Conservation (phyloP, 2,797 vertebrate genomes). For the Gobionotothen gibberifrons region DNA sequence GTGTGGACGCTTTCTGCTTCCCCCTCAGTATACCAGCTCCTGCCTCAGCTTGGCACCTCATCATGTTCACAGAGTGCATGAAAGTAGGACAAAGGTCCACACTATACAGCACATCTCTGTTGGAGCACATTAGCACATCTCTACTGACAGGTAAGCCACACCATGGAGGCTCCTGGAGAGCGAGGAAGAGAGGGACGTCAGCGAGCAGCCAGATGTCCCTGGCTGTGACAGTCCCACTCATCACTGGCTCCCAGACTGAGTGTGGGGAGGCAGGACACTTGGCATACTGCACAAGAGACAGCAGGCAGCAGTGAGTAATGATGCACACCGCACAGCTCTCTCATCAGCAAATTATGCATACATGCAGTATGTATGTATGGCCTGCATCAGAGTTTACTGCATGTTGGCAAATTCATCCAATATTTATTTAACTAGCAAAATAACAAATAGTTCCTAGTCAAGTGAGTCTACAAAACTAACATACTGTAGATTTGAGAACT, state of each 20-base stretch:
- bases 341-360: slow-evolving; percentile 81
- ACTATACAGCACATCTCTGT: slow-evolving; percentile 73
- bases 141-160: slow-evolving; percentile 79
- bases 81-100: slow-evolving; percentile 79
- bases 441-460: slow-evolving; percentile 24
- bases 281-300: slow-evolving; percentile 81
- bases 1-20: slow-evolving; percentile 25
- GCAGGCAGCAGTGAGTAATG: slow-evolving; percentile 85
- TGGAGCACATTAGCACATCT: slow-evolving; percentile 81
- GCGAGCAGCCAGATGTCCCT: slow-evolving; percentile 82
- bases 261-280: slow-evolving; percentile 83
- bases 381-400: slow-evolving; percentile 58
- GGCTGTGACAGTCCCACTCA: slow-evolving; percentile 85
- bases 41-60: slow-evolving; percentile 60
- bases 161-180: slow-evolving; percentile 73
- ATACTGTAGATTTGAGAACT: slow-evolving; percentile 32
- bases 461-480: slow-evolving; percentile 25
- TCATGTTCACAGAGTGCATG: slow-evolving; percentile 66
- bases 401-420: slow-evolving; percentile 45
- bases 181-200: slow-evolving; percentile 76
- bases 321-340: slow-evolving; percentile 79
- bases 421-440: slow-evolving; percentile 43
- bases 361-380: slow-evolving; percentile 73
- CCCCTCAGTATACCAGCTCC: slow-evolving; percentile 57
- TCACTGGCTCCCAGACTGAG: slow-evolving; percentile 83